Conservation (phyloP, 2,797 vertebrate genomes). For the Gymnodraco acuticeps region DNA sequence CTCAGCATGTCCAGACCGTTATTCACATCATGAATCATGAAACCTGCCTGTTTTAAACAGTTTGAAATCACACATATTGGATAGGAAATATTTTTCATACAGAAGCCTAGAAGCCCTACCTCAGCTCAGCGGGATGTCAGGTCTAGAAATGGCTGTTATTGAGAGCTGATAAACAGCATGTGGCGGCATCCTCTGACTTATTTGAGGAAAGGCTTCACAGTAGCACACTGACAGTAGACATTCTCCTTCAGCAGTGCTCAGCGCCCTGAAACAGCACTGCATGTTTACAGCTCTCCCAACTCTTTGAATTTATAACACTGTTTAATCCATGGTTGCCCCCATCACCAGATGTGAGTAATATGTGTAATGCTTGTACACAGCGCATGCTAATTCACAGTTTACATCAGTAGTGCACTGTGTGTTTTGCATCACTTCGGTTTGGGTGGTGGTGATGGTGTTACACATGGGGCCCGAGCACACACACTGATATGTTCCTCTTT, state of each 20-base stretch:
- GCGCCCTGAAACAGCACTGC: conserved; percentile 33
- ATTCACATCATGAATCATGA: background rate
- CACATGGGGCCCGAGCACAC: background rate
- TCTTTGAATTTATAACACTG: background rate
- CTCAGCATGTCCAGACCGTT: conserved; percentile 46
- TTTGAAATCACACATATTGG: background rate
- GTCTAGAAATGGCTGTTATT: no score
- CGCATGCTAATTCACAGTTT: conserved; percentile 5
- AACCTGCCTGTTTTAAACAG: conserved; percentile 25
- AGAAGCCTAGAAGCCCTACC: no score
- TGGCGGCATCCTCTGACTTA: conserved; percentile 3
- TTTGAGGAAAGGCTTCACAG: conserved; percentile 24
- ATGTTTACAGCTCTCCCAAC: conserved; percentile 35
- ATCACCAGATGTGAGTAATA: background rate
- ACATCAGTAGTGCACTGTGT: conserved; percentile 23
- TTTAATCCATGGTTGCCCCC: conserved; percentile 15
- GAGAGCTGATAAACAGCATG: background rate
- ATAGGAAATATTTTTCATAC: no score
- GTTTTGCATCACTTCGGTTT: conserved; percentile 21
- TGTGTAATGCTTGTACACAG: background rate
- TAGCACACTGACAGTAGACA: conserved; percentile 31
- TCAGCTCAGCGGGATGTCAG: no score
- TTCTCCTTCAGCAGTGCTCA: conserved; percentile 24
- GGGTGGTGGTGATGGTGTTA: background rate
- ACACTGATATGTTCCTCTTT: conserved; percentile 8